Evolutionary conservation across 2,888 invertebrate genomes (phyloP), one percentile per base, ranked within the genome.

Genomic region (Eupithecia dodoneata): DNA sequence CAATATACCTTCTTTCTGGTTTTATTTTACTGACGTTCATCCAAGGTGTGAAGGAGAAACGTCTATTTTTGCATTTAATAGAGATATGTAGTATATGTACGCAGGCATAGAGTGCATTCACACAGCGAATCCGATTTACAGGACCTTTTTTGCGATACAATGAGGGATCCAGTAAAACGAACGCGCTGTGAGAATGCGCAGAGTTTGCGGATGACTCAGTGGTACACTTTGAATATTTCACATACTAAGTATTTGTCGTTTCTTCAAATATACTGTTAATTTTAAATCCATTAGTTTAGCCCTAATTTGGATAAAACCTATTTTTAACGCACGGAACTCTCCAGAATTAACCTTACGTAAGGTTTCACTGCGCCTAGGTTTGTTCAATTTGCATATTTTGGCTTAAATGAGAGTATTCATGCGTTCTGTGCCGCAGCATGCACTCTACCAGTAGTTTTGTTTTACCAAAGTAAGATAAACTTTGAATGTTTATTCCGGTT

Each of bases 321-420:
- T 47, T 10, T 10, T 18, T 0, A 45, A 45, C n/a, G 67, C n/a
- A 69, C 9, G 4, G 45, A 67, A 75, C 66, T 67, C 18, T n/a
- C 45, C 55, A 6, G 41, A 49, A 70, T 70, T 30, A 41, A 4
- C 52, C 18, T 41, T 45, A n/a, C 47, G 47, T 67, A 71, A 71
- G n/a, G 71, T 73, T 45, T 55, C 42, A 71, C 49, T 65, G n/a
- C 6, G 71, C 59, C 66, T 67, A 76, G 69, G 72, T 72, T 74
- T 69, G 67, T 69, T 77, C 72, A 76, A 78, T 79, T 76, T 73
- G 75, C 73, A 73, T 74, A 59, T 65, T 76, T 81, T 59, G 70
- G 75, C 49, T 71, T 72, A 66, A 59, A 63, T 80, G 59, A 65
- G 66, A 65, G 45, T 77, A 70, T 74, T 74, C 67, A 44, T 59